Percentiles rank a stretch among this genome's conserved stretches.
These are phyloP conservation scores for Mycalesis mineus DNA, from an alignment of 2,888 invertebrate species.

Conservation along the genomic window DNA sequence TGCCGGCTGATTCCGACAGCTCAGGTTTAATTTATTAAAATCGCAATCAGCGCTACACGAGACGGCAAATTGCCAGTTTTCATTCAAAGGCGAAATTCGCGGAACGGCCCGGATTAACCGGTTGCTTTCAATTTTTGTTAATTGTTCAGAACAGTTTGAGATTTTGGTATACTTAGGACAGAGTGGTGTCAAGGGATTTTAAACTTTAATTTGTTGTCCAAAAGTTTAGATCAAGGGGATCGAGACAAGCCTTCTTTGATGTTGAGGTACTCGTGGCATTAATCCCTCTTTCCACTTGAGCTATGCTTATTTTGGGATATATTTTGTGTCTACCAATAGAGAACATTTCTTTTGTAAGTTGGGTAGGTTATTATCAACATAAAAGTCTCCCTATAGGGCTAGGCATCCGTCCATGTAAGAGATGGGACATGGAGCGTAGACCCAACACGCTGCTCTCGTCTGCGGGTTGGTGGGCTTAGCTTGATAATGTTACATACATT, in stretches of 20 bases:
- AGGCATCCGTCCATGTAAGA: too few species aligned
- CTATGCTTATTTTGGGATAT: neutral
- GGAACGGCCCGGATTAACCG: conserved; percentile 31
- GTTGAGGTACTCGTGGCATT: conserved; percentile 6
- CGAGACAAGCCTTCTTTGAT: conserved; percentile 10
- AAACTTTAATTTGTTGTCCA: conserved; percentile 22
- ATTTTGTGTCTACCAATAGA: neutral
- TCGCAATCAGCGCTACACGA: conserved; percentile 42
- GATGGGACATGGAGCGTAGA: too few species aligned
- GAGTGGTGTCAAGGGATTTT: conserved; percentile 21
- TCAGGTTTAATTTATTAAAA: conserved; percentile 52
- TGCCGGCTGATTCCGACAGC: conserved; percentile 22
- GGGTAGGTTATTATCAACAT: too few species aligned
- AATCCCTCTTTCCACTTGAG: neutral
- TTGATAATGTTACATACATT: too few species aligned
- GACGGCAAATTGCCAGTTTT: conserved; percentile 36
- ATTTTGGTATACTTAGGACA: conserved; percentile 15
- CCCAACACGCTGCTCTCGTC: too few species aligned
- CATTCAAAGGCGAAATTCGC: conserved; percentile 39
- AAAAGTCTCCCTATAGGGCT: too few species aligned
- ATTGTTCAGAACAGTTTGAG: conserved; percentile 28
- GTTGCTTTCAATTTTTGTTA: conserved; percentile 39
- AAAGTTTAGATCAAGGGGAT: conserved; percentile 14
- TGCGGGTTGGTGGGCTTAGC: too few species aligned
- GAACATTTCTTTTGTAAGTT: too few species aligned